Evolutionary conservation across 2,888 invertebrate genomes (phyloP), one percentile per base, ranked within the genome.

Genomic region (Caenorhabditis macrosperma): DNA sequence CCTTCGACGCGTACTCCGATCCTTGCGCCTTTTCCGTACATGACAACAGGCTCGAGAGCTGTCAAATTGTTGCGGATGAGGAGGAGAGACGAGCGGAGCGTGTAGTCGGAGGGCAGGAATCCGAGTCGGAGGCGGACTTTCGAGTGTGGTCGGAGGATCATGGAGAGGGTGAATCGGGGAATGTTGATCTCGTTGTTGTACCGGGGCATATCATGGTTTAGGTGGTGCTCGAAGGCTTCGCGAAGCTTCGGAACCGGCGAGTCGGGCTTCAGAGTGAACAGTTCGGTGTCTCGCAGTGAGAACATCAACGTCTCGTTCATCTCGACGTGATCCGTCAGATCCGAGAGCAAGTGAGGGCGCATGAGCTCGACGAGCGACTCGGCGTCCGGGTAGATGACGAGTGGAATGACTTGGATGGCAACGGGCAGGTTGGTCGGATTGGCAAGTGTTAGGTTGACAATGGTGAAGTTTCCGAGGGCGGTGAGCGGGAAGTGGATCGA

Each of bases 61-160:
- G 97, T 98, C 89, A 98, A 92, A 91, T 98, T 98, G 91, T 97
- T 98, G 87, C 97, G 91, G 59, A 93, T 92, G 72, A 93, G 87
- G 46, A 93, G 90, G 48, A 92, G 84, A 17, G 92, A 92, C 12
- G 92, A 91, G 77, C 91, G 90, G 10, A 91, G 86, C 7, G 87
- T 85, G 84, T 92, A 92, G 87, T 93, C 92, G 55, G 90, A 90
- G 6, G 93, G 93, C 54, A 91, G 88, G 87, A 93, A 93, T 35
- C 92, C 92, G 15, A 90, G 72, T 28, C 90, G 82, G n/a, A 90
- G 75, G 69, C 91, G 90, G 15, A 92, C 90, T 86, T 92, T 92
- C 87, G 91, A 93, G 61, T 92, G 93, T 20, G 94, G 94, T 84
- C 92, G 91, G 87, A 95, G 91, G 81, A 94, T 88, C 79, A 93